phyloP scores from a whole-genome alignment of 2,888 invertebrate species.

The Chaetogeoica ovagalla region DNA sequence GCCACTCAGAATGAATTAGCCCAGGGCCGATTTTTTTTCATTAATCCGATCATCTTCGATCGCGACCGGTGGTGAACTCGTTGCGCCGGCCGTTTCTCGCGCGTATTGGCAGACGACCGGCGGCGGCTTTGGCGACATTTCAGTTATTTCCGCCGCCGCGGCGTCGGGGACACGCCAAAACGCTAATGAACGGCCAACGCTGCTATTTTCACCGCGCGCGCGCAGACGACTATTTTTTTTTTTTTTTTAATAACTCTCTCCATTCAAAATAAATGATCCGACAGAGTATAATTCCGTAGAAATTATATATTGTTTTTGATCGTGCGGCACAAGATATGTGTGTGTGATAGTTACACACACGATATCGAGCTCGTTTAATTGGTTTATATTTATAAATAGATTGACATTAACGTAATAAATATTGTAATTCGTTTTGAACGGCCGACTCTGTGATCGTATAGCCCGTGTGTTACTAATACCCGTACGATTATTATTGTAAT shows the following conservation, averaged over 20 bases:
- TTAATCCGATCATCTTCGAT: too few species aligned
- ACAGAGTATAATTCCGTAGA: slow-evolving; percentile 11
- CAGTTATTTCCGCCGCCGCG: slow-evolving; percentile 19
- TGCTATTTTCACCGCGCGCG: slow-evolving; percentile 25
- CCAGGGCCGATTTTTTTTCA: too few species aligned
- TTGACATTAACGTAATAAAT: not conserved
- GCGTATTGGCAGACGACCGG: slow-evolving; percentile 6
- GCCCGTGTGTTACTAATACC: too few species aligned
- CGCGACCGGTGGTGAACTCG: not conserved
- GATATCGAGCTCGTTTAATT: slow-evolving; percentile 15
- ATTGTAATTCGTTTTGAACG: slow-evolving; percentile 2
- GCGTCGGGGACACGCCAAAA: too few species aligned
- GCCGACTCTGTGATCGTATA: too few species aligned
- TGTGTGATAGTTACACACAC: not conserved
- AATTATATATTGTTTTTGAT: slow-evolving; percentile 29
- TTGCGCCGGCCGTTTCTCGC: not conserved
- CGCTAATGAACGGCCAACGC: slow-evolving; percentile 35
- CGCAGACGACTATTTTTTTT: not conserved
- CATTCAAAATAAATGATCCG: slow-evolving; percentile 27
- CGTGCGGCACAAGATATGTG: not conserved
- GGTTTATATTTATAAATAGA: slow-evolving; percentile 13
- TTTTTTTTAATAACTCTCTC: slow-evolving; percentile 23
- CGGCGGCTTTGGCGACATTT: slow-evolving; percentile 31
- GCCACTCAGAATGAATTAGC: too few species aligned
- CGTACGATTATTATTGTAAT: too few species aligned